A percentile compares a stretch with the other conserved stretches of the same genome.
These are phyloP conservation scores for Selene dorsalis DNA, from an alignment of 2,797 vertebrate genomes.

Conservation along the genomic window DNA sequence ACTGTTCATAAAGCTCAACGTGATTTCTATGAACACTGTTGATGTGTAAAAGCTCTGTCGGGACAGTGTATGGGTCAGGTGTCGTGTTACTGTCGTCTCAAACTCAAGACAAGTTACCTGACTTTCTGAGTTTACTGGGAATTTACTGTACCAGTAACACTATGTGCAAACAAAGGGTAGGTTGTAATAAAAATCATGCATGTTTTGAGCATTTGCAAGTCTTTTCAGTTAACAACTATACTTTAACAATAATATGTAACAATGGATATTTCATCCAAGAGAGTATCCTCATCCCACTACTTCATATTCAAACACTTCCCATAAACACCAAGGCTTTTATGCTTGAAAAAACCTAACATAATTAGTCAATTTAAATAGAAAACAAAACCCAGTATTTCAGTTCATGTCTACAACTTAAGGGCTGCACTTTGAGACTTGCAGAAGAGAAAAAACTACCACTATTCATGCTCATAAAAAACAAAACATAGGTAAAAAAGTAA, in stretches of 20 bases:
- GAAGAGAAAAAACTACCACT: not conserved
- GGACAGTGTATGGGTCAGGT: slow-evolving; percentile 14
- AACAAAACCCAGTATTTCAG: not conserved
- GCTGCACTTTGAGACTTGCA: slow-evolving; percentile 2
- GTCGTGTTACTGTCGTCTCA: slow-evolving; percentile 19
- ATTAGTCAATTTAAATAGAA: slow-evolving; percentile 7
- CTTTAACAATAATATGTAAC: slow-evolving; percentile 24
- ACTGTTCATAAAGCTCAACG: not conserved
- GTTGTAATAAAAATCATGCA: slow-evolving; percentile 84
- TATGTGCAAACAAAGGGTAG: slow-evolving; percentile 81
- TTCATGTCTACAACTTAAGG: slow-evolving; percentile 2
- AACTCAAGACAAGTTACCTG: slow-evolving; percentile 15
- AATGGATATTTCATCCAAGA: not conserved
- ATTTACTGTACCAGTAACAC: slow-evolving; percentile 39
- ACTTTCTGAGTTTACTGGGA: slow-evolving; percentile 36
- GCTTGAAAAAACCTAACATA: slow-evolving; percentile 13
- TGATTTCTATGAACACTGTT: not conserved
- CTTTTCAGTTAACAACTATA: slow-evolving; percentile 87
- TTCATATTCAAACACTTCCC: slow-evolving; percentile 16
- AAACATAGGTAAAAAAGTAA: no score
- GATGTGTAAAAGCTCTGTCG: slow-evolving; percentile 7
- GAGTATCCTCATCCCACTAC: not conserved
- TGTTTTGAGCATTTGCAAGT: slow-evolving; percentile 88
- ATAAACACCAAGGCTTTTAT: not conserved
- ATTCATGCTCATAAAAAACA: not conserved